Conservation (phyloP, 2,797 vertebrate species). For the Apogon talboti region DNA sequence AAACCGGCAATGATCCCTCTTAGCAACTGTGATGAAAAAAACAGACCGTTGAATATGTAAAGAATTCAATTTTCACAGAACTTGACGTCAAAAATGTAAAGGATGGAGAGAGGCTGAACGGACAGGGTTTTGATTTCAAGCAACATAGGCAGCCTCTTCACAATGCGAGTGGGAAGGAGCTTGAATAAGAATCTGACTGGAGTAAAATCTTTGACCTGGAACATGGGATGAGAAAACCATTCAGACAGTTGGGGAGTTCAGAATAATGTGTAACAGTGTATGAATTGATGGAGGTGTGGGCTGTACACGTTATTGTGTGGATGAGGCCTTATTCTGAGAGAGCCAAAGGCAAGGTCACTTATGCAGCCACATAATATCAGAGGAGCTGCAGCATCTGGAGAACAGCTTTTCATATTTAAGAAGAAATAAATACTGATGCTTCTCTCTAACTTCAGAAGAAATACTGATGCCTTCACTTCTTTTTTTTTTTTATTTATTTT, state of each 20-base stretch:
- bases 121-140: constrained; percentile 29
- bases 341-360: constrained; percentile 30
- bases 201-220: constrained; percentile 48
- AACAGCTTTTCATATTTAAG: neutral
- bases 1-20: constrained; percentile 24
- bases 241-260: neutral
- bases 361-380: constrained; percentile 14
- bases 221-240: constrained; percentile 4
- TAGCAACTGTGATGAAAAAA: constrained; percentile 17
- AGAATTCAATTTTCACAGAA: constrained; percentile 42
- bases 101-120: neutral
- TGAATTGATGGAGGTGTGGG: constrained; percentile 2
- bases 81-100: constrained; percentile 25
- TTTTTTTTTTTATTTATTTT: no score
- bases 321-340: constrained; percentile 22
- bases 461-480: constrained; percentile 3
- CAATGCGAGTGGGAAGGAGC: constrained; percentile 45
- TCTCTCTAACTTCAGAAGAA: constrained; percentile 5
- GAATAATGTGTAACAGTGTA: neutral
- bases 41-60: constrained; percentile 21
- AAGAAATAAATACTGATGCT: constrained; percentile 3
- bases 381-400: constrained; percentile 8
- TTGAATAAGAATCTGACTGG: constrained; percentile 49
- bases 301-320: constrained; percentile 2
- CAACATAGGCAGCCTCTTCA: constrained; percentile 30